Base-by-base conservation (phyloP, 1,140 invertebrate genomes). In the Saxidomus purpurata region DNA sequence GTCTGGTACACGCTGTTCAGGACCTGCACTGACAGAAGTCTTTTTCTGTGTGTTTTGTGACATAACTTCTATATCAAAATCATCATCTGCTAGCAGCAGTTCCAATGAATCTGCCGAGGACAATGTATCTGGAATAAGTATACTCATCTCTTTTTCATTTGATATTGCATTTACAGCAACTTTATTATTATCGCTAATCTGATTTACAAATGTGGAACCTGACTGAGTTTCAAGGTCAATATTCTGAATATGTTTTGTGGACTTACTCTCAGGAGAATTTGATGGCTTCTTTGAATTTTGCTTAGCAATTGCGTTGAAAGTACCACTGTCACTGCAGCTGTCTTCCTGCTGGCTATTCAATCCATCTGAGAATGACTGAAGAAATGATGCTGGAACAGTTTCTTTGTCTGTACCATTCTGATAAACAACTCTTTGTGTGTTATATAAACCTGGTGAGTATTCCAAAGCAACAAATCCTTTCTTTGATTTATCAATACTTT, bases 81-180 rank as follows among this genome's bases (percentile, higher is more conserved):
- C 17, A 52, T 81, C 34, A 28, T 81, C 77, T 13, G 55, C 76
- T 31, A 88, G 6, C 52, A 87, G n/a, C n/a, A 79, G 34, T 15
- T 87, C 85, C 47, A 87, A 87, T 25, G 86, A 88, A 67, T 88
- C 86, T 8, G n/a, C 38, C 15, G 86, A 88, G 28, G 76, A 61
- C 28, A 88, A 81, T n/a, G 22, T 43, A 28, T 52, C 55, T 31
- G 36, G 52, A 59, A 25, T 25, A 13, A 9, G n/a, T 2, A 47
- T 47, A 34, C 63, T 43, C 15, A 3, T 31, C 17, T 81, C 9
- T 1, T 36, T 40, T 59, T 59, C 79, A 59, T 36, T 77, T 25
- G 25, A 40, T 3, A 17, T 25, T 11, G 3, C 19, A 76, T 49
- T 22, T 17, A 19, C 8, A 40, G 15, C 25, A 6, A 71, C 34